Conservation (phyloP, 2,888 invertebrate species). For the Caenorhabditis sp. region DNA sequence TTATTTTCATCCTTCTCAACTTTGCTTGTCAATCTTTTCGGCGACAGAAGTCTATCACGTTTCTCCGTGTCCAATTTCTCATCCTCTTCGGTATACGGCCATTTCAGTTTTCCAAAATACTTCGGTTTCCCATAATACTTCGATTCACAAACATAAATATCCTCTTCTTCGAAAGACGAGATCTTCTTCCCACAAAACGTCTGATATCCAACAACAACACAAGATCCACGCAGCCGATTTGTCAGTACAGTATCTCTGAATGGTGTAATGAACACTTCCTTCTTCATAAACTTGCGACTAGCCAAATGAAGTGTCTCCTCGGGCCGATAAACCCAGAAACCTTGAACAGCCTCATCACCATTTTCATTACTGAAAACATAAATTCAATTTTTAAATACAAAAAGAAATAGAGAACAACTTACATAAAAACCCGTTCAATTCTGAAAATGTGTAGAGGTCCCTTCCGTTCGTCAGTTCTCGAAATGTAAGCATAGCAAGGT, state of each 20-base stretch:
- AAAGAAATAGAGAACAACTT: not conserved
- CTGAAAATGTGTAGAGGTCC: slow-evolving; percentile 84
- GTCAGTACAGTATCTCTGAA: slow-evolving; percentile 84
- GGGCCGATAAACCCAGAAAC: slow-evolving; percentile 89
- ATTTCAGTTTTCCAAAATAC: slow-evolving; percentile 87
- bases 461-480: slow-evolving; percentile 72
- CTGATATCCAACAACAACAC: slow-evolving; percentile 78
- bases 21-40: slow-evolving; percentile 12
- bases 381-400: not conserved
- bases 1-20: not conserved
- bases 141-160: slow-evolving; percentile 95
- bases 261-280: slow-evolving; percentile 90
- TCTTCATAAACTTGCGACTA: slow-evolving; percentile 91
- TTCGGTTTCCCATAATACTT: slow-evolving; percentile 86
- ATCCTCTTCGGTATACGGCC: slow-evolving; percentile 64
- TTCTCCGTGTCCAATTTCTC: slow-evolving; percentile 78
- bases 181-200: slow-evolving; percentile 94
- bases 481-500: slow-evolving; percentile 91
- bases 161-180: slow-evolving; percentile 76
- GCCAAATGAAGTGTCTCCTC: slow-evolving; percentile 95
- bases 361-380: slow-evolving; percentile 43
- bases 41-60: slow-evolving; percentile 75
- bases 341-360: slow-evolving; percentile 77
- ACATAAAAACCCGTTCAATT: slow-evolving; percentile 88
- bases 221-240: slow-evolving; percentile 85